phyloP scores from a whole-genome alignment of 2,888 invertebrate species.

The Ceriagrion tenellum region DNA sequence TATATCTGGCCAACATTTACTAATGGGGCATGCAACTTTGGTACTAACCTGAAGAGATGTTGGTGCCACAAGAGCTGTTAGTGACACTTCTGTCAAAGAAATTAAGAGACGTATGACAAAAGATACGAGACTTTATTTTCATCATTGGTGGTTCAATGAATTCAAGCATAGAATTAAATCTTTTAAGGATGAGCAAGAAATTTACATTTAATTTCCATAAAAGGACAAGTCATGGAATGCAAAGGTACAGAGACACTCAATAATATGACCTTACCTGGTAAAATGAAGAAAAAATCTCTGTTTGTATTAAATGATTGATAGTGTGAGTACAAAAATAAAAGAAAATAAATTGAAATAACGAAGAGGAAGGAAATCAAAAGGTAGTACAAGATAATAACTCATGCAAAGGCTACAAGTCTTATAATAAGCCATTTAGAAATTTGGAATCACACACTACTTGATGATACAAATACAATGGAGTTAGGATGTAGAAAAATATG shows the following conservation, averaged over 20 bases:
- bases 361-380: not conserved
- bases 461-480: not conserved
- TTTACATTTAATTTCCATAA: not conserved
- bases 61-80: not conserved
- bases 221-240: not conserved
- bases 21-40: slow-evolving; percentile 5
- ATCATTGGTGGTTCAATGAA: not conserved
- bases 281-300: not conserved
- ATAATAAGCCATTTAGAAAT: not conserved
- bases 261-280: not conserved
- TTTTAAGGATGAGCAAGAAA: not conserved
- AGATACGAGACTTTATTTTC: not conserved
- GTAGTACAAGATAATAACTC: not conserved
- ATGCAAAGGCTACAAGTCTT: not conserved
- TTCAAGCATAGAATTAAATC: not conserved
- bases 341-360: not conserved
- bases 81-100: slow-evolving; percentile 40
- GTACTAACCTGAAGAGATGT: slow-evolving; percentile 48
- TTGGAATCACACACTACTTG: not conserved
- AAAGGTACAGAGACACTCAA: not conserved
- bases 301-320: not conserved
- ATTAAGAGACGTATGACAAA: slow-evolving; percentile 21
- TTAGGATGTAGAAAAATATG: not conserved
- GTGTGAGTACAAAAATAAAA: not conserved
- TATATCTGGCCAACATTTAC: slow-evolving; percentile 61